phyloP scores from a whole-genome alignment of 2,113 vertebrate species.

The Petroica traversi region DNA sequence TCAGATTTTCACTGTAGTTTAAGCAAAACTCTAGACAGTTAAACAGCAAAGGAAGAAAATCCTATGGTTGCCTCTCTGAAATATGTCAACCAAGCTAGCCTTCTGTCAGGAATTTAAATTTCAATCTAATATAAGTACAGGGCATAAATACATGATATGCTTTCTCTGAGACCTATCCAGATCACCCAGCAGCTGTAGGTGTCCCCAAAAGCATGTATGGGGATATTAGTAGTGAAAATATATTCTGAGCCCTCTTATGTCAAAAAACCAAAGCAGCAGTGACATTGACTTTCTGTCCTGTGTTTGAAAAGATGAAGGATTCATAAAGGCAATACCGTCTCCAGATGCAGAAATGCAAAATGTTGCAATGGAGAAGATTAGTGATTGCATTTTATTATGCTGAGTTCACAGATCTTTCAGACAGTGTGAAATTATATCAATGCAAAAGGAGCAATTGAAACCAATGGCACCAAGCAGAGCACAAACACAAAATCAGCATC shows the following conservation, averaged over 20 bases:
- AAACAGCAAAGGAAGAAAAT: neutral
- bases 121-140: neutral
- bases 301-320: neutral
- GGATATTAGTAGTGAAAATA: neutral
- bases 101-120: neutral
- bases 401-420: neutral
- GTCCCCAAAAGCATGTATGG: neutral
- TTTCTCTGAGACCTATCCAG: neutral
- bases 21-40: neutral
- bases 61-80: neutral
- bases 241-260: neutral
- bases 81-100: neutral
- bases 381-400: neutral
- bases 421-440: neutral
- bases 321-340: neutral
- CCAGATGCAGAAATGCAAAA: neutral
- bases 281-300: neutral
- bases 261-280: neutral
- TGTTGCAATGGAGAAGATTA: neutral
- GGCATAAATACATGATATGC: neutral
- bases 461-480: neutral
- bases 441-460: neutral
- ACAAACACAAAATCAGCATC: neutral
- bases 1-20: neutral
- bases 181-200: neutral